Evolutionary conservation across 2,888 invertebrate genomes (phyloP).

Genomic region (Polyommatus iphigenia): DNA sequence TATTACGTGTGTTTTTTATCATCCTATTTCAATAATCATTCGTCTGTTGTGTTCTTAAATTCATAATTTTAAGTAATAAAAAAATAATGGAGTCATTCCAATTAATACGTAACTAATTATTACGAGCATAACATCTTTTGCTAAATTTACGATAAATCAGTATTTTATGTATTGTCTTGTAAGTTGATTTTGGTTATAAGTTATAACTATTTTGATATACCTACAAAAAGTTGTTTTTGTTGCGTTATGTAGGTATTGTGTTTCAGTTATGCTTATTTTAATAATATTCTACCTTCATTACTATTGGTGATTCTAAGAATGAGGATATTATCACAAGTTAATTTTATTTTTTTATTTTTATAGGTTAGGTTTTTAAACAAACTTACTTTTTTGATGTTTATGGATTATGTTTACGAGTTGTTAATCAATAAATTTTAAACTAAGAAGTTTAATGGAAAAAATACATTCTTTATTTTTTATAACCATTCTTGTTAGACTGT

Average conservation of each 20-base stretch:
- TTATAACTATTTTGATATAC: background rate
- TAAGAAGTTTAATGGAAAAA: no score
- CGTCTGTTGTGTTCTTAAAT: background rate
- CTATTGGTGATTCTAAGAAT: no score
- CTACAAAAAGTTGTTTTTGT: background rate
- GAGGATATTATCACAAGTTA: background rate
- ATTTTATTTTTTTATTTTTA: background rate
- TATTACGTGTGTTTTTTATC: background rate
- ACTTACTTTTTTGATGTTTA: background rate
- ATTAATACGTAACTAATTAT: constrained; percentile 5
- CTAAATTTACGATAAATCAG: background rate
- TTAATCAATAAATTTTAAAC: no score
- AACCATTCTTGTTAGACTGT: no score
- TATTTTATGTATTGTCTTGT: background rate
- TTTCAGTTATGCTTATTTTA: background rate
- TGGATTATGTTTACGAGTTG: no score
- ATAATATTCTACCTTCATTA: no score
- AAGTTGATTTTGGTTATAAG: background rate
- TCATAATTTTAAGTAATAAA: background rate
- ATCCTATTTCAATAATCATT: background rate
- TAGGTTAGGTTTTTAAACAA: background rate
- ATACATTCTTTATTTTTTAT: no score
- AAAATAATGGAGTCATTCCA: constrained; percentile 7
- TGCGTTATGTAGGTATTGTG: background rate
- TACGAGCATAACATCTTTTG: background rate